Evolutionary conservation across 2,888 invertebrate species (phyloP), one percentile per base, ranked within the genome.

Genomic region (Hecatera dysodea): DNA sequence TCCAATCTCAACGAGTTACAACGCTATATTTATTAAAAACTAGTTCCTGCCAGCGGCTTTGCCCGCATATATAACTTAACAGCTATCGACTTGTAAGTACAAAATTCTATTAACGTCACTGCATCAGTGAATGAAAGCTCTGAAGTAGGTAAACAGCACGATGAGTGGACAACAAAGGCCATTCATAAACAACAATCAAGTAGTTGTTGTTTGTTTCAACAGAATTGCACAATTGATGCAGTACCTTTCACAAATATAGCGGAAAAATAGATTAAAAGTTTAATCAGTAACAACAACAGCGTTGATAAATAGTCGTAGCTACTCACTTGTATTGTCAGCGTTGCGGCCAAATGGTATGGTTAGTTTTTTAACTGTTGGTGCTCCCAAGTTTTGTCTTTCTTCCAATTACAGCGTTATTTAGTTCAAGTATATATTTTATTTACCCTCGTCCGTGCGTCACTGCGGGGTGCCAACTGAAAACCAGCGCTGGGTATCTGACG

Each of bases 141-240:
- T 59, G 48, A n/a, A 29, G 29, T 15, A 39, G 12, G 59, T 64
- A 78, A 48, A 61, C 63, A 68, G 46, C 39, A 42, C 52, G 73
- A 48, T 63, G 42, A 62, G 36, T 46, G 59, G 22, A 56, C 29
- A 63, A 75, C 72, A 76, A 68, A 67, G 53, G 52, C 71, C 50
- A 67, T 81, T 74, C 33, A 56, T 33, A 62, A 61, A 53, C 52
- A 33, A 65, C 62, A 67, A 75, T 64, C 52, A 55, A 39, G 4
- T 53, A 39, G 6, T 53, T 59, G 57, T 48, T 52, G 71, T 70
- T 57, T 70, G 56, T 52, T 62, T 15, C 29, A 61, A 50, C 55
- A 60, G 52, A 53, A 52, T 59, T 65, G 11, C 15, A 46, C 39
- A 46, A 55, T 48, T 72, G 33, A 33, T 55, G 12, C 33, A 33